Conservation (phyloP, 2,113 vertebrate species). For the Daubentonia madagascariensis region DNA sequence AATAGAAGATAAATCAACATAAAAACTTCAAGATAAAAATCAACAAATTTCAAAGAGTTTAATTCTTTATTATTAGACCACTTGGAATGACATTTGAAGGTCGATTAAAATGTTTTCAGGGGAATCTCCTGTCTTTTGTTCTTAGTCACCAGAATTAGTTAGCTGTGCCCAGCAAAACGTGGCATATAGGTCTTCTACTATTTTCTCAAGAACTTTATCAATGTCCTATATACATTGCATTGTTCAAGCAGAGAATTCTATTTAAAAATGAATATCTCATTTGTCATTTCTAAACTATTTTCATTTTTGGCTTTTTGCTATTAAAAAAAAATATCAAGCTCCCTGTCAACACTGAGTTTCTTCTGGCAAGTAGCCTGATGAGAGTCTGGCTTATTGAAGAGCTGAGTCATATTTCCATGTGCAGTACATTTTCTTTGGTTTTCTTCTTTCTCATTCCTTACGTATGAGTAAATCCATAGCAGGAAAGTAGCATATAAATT, state of each 20-base stretch:
- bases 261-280: background rate
- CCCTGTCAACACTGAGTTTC: constrained; percentile 38
- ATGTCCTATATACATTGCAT: constrained; percentile 21
- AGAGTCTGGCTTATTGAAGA: constrained; percentile 8
- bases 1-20: constrained; percentile 65
- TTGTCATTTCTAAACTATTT: constrained; percentile 51
- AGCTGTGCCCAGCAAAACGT: constrained; percentile 49
- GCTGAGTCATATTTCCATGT: constrained; percentile 46
- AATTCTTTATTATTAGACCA: constrained; percentile 71
- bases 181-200: constrained; percentile 37
- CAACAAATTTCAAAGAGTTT: constrained; percentile 63
- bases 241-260: background rate
- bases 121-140: constrained; percentile 57
- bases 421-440: constrained; percentile 21
- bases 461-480: background rate
- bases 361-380: background rate
- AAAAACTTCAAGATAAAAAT: constrained; percentile 63
- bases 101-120: constrained; percentile 67
- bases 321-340: background rate
- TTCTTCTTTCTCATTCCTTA: background rate
- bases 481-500: background rate
- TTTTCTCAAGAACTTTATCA: background rate
- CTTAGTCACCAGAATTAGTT: constrained; percentile 17
- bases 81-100: constrained; percentile 58
- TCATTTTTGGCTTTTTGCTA: constrained; percentile 14